These are phyloP conservation scores for Pedionomus torquatus DNA, from an alignment of 2,113 vertebrate genomes.

Conservation along the genomic window DNA sequence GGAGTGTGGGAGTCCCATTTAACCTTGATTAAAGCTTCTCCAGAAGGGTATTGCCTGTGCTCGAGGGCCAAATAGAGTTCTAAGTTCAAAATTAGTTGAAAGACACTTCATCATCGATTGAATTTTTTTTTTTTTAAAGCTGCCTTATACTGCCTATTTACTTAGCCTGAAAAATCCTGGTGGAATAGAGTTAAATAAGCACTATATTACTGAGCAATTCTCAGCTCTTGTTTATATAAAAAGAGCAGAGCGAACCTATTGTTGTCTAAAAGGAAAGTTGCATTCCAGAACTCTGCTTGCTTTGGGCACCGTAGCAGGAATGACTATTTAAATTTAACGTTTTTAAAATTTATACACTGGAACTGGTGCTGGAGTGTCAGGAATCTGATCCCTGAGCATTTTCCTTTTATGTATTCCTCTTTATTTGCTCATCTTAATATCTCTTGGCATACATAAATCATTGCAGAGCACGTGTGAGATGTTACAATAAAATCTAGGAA, in stretches of 20 bases:
- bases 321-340: slow-evolving; percentile 18
- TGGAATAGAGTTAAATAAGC: slow-evolving; percentile 48
- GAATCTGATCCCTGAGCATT: neutral
- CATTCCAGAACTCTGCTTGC: slow-evolving; percentile 54
- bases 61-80: neutral
- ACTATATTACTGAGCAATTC: slow-evolving; percentile 13
- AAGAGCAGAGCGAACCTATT: neutral
- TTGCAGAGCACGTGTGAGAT: neutral
- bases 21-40: neutral
- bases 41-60: neutral
- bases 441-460: neutral
- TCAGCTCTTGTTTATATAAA: slow-evolving; percentile 33
- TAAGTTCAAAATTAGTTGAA: slow-evolving; percentile 10
- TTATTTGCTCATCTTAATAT: neutral
- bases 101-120: neutral
- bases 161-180: slow-evolving; percentile 33
- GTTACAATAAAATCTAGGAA: neutral
- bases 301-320: slow-evolving; percentile 40
- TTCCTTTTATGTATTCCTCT: neutral
- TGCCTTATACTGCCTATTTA: slow-evolving; percentile 27
- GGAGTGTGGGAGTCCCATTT: neutral
- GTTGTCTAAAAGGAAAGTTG: slow-evolving; percentile 33
- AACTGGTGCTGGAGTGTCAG: neutral
- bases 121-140: neutral
- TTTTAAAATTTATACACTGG: neutral